phyloP scores from a whole-genome alignment of 2,888 invertebrate species.

The Heliconius cydno region DNA sequence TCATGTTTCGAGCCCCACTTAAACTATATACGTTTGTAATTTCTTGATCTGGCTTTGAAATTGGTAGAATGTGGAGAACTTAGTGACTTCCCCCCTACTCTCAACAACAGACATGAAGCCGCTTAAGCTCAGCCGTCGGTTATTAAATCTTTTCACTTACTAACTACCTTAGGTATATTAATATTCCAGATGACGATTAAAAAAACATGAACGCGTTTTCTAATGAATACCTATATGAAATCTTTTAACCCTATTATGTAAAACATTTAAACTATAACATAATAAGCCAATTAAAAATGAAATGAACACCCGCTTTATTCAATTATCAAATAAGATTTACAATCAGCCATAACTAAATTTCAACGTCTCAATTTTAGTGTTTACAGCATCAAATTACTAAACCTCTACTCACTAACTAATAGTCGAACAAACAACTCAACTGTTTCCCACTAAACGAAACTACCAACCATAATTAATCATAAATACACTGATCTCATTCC shows the following conservation, averaged over 20 bases:
- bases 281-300: not conserved
- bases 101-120: too few species aligned
- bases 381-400: slow-evolving; percentile 22
- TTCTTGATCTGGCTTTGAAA: too few species aligned
- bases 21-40: too few species aligned
- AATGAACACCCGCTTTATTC: not conserved
- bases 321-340: slow-evolving; percentile 6
- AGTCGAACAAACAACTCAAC: slow-evolving; percentile 26
- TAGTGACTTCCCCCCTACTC: too few species aligned
- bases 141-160: not conserved
- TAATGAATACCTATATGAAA: not conserved
- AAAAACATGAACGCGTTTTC: not conserved
- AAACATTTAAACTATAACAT: not conserved
- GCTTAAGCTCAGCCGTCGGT: not conserved
- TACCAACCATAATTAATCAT: slow-evolving; percentile 66
- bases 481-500: slow-evolving; percentile 68
- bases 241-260: not conserved
- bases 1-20: too few species aligned
- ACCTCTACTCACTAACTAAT: slow-evolving; percentile 20
- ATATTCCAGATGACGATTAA: not conserved
- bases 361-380: slow-evolving; percentile 24
- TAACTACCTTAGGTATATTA: not conserved
- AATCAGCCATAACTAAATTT: slow-evolving; percentile 6
- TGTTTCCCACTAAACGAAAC: slow-evolving; percentile 29
- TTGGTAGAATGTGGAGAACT: too few species aligned